Evolutionary conservation across 1,140 invertebrate species (phyloP), one percentile per base, ranked within the genome.

Genomic region (Archivesica marissinica): DNA sequence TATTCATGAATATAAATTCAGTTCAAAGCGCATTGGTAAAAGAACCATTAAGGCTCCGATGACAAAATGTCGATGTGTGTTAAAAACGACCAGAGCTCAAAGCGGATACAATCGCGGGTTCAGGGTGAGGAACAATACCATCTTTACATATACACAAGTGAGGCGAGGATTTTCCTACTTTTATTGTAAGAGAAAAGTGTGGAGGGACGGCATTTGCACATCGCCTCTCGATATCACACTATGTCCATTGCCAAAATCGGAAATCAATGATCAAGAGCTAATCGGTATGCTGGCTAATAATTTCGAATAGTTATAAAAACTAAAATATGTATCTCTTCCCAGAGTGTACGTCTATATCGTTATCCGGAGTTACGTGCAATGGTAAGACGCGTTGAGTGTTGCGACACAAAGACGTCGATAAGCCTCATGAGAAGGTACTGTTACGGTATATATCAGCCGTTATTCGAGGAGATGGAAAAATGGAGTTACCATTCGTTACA

Each of bases 181-280:
- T 25, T 81, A 76, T 23, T 77, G 85, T 33, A 86, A 86, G 30
- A 39, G 77, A 41, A 70, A 72, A 70, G 78, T 86, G 7, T 39
- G 75, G 0, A 33, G n/a, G 17, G 78, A 86, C 30, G 77, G 70
- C 4, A 72, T 66, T 2, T 54, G 35, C 23, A 86, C 85, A 9
- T 28, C 23, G 25, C 85, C 72, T 20, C 44, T 86, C 11, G 85
- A 86, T 28, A 2, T 86, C 30, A 52, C 35, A 38, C 44, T 80
- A 4, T 68, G 85, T 52, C 85, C 13, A 11, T 35, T 54, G 28
- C 74, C 25, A 54, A 25, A 25, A 17, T 54, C n/a, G 30, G 47
- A 47, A 44, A 44, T 44, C 41, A 44, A 17, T 17, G 41, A 44
- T 17, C 7, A 44, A 17, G 41, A 44, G 7, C 17, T 44, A 17